Base-by-base conservation (phyloP, 53 echinoderm and acorn worm species). In the Apostichopus leukothele region DNA sequence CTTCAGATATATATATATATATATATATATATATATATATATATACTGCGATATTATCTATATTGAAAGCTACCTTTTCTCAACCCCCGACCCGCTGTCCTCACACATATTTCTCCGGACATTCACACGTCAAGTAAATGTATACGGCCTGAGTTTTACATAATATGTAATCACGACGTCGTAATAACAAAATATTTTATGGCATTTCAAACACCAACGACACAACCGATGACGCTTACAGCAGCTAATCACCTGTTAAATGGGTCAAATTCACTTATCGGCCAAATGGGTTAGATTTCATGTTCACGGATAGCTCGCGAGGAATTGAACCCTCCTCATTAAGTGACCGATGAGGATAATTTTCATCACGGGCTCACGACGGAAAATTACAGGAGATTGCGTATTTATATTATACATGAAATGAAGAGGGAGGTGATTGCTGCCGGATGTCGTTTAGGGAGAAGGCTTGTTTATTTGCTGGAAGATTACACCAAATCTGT, bases 311-410 rank as follows among this genome's bases (percentile, higher is more conserved):
- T 39, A 39, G 50, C 54, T 50, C 14, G 79, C 11, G 16, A 13
- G 63, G n/a, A 52, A 79, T 52, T 16, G 20, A 39, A 39, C 39
- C 10, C 79, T 18, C 52, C 79, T 79, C 79, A 79, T 79, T 79
- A 79, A 79, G 79, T 79, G 52, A 79, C 53, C 79, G 13, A 79
- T 14, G 79, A 79, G 54, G 79, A 79, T 19, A 79, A 16, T 9
- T 79, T 4, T 79, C 54, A 53, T 39, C 79, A 79, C 63, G 18
- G 53, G 39, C 51, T 52, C 7, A 1, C 54, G 16, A 51, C 8
- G 6, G 7, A 51, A 9, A n/a, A 54, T 50, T 79, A 18, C n/a
- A 13, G 79, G 6, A 51, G 79, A 79, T 19, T 50, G 5, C 6
- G 13, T 63, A 63, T 63, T 63, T 63, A 63, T 63, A 63, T 63